phyloP scores from a whole-genome alignment of 1,140 invertebrate species.

The Heliconius congener region DNA sequence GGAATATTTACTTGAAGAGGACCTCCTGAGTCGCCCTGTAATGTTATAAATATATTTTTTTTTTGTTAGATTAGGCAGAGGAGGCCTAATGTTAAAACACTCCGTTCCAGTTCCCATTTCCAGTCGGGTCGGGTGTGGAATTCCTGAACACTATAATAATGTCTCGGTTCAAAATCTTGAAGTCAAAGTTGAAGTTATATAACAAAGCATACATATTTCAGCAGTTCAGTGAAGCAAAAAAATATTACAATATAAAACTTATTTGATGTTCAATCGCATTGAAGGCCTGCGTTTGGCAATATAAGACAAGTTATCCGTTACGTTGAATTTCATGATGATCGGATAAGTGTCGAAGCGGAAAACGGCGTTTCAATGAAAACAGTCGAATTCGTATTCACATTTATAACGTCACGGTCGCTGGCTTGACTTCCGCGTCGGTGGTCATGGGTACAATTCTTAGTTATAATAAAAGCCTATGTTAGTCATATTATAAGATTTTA shows the following conservation, averaged over 20 bases:
- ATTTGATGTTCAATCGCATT: background rate
- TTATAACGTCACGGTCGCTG: constrained; percentile 5
- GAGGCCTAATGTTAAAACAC: too few relatives aligned
- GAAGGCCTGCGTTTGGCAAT: background rate
- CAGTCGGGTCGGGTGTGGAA: too few relatives aligned
- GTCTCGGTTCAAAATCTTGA: too few relatives aligned
- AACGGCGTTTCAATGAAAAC: background rate
- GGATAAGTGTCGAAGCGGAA: background rate
- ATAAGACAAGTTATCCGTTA: background rate
- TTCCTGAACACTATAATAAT: too few relatives aligned
- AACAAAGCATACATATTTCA: too few relatives aligned
- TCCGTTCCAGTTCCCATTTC: too few relatives aligned
- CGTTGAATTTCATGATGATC: background rate
- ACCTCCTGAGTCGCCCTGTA: constrained; percentile 88
- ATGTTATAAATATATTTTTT: constrained; percentile 16
- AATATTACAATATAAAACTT: background rate
- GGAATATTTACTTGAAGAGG: constrained; percentile 78
- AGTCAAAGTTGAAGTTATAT: too few relatives aligned
- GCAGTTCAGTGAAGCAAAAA: background rate
- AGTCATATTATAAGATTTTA: too few relatives aligned
- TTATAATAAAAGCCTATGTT: background rate
- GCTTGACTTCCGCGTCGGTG: background rate
- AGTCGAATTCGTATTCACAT: constrained; percentile 1
- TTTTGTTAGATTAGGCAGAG: background rate
- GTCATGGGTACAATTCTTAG: background rate